Conservation (phyloP, 2,888 invertebrate genomes). For the Chaitophorus viminalis region DNA sequence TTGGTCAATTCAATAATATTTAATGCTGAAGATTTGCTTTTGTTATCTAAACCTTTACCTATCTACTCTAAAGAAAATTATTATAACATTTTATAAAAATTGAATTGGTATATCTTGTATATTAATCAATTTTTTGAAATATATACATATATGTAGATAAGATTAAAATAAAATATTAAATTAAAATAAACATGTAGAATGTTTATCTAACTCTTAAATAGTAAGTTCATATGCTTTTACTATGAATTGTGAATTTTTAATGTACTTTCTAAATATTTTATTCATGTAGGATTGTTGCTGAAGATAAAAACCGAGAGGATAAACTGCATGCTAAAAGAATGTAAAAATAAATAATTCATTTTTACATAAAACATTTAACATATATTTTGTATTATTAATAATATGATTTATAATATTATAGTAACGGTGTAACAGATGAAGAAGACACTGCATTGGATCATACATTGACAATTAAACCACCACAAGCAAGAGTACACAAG, state of each 20-base stretch:
- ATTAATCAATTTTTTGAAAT: no score
- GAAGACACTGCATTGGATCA: constrained; percentile 51
- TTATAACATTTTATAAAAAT: no score
- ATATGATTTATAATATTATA: constrained; percentile 25
- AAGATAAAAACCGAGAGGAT: constrained; percentile 49
- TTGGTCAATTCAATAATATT: no score
- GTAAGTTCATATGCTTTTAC: no score
- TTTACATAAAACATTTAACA: neutral
- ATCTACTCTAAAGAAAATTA: no score
- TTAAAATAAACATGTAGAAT: no score
- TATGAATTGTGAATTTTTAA: neutral
- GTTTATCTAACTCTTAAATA: no score
- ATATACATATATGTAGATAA: no score
- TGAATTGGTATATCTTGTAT: no score
- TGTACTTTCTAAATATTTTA: constrained; percentile 46
- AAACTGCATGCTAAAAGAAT: constrained; percentile 59
- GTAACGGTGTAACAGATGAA: constrained; percentile 45
- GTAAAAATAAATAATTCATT: constrained; percentile 46
- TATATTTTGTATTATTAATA: neutral
- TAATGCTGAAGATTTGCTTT: no score
- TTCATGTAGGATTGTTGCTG: constrained; percentile 36
- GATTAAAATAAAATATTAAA: no score
- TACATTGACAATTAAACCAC: constrained; percentile 59
- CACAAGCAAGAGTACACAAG: constrained; percentile 57
- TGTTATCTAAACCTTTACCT: no score